Percentiles rank a stretch among this genome's conserved stretches.
phyloP scores from a whole-genome alignment of 2,113 vertebrate genomes.

The Zeus faber region DNA sequence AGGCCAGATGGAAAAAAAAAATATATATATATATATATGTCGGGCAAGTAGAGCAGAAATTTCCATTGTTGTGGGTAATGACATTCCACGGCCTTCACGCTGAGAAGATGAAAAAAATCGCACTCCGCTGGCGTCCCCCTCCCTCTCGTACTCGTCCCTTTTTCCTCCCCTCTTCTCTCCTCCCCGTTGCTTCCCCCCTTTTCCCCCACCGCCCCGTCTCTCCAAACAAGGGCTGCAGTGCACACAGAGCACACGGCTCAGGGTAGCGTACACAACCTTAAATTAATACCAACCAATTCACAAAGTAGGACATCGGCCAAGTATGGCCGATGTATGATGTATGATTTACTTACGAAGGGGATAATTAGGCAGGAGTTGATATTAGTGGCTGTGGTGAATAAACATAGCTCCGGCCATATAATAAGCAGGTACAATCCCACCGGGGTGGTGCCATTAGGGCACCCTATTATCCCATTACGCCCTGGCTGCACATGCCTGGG shows the following conservation, averaged over 20 bases:
- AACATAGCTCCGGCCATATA: constrained; percentile 35
- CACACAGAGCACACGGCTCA: neutral
- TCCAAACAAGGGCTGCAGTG: too few relatives aligned
- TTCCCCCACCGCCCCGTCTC: neutral
- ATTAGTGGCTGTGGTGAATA: constrained; percentile 11
- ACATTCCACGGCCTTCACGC: constrained; percentile 53
- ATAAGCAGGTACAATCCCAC: constrained; percentile 38
- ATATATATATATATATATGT: too few relatives aligned
- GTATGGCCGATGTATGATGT: neutral
- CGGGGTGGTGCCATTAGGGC: constrained; percentile 32
- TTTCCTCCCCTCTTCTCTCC: neutral
- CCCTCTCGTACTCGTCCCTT: constrained; percentile 4
- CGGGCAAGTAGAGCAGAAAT: constrained; percentile 63
- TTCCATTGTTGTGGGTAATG: constrained; percentile 63
- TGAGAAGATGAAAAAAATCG: constrained; percentile 56
- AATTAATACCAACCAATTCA: neutral
- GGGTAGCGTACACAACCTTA: constrained; percentile 9
- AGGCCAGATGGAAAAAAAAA: constrained; percentile 55
- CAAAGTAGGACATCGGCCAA: too few relatives aligned
- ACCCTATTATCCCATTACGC: constrained; percentile 40
- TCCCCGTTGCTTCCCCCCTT: neutral
- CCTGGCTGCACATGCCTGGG: constrained; percentile 36
- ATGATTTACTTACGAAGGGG: neutral
- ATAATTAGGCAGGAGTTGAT: neutral
- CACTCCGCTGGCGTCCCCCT: constrained; percentile 11